Evolutionary conservation across 2,113 vertebrate species (phyloP), one percentile per base, ranked within the genome.

Genomic region (Butorides virescens): DNA sequence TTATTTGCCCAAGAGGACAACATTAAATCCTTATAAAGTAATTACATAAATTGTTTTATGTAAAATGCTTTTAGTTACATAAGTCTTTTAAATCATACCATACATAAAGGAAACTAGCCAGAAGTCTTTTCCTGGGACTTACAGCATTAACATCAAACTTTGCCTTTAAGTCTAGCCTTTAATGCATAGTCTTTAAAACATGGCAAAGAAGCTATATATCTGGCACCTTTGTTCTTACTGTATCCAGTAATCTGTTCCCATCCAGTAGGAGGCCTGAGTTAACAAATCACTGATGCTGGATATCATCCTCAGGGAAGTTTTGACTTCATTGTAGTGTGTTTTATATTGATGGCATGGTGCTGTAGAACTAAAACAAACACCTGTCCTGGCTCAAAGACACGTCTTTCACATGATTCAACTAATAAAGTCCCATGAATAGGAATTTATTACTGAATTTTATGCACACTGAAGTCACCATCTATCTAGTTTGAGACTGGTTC

Each of bases 371-470:
- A 88, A 86, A 13, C 56, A 93, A 72, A 83, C 70, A 86, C 80
- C 82, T 94, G 59, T 29, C 44, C 56, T 93, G 65, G 46, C 82
- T 92, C 72, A 80, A 75, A 90, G 55, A 47, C 75, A 80, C 30
- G 23, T 73, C 50, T 88, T 95, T 88, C 47, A 76, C 75, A 70
- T 44, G 61, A 92, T 68, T 79, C 50, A 88, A 2, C 52, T 76
- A 96, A 90, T 73, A 58, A 89, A 79, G 42, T 66, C 74, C 80
- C 76, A 91, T 29, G 67, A 91, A 86, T 56, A 91, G 71, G 71
- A 85, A 91, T 75, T 91, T 87, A 75, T 91, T 85, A 79, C 73
- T 75, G 58, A 93, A 86, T 83, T 93, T 97, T 83, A 79, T 61
- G 53, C 72, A 93, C 46, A 66, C 13, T 55, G 46, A 93, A 80